These are phyloP conservation scores for Lepilemur septentrionalis DNA, from an alignment of 2,797 vertebrate genomes.

Conservation along the genomic window DNA sequence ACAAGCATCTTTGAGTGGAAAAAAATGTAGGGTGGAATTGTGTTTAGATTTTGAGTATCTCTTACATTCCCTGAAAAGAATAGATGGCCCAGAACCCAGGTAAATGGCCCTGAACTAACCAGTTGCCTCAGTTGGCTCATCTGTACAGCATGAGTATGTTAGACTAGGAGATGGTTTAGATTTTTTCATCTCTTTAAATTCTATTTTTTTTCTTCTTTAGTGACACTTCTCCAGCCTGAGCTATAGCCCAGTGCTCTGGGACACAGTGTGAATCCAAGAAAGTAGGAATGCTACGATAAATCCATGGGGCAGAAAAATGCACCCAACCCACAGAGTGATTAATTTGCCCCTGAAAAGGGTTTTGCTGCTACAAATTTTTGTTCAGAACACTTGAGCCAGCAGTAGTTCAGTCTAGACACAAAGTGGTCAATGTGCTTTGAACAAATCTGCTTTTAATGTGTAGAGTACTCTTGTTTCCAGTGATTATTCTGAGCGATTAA, in stretches of 20 bases:
- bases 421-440: conserved; percentile 57
- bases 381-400: conserved; percentile 50
- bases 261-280: neutral
- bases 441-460: conserved; percentile 71
- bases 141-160: neutral
- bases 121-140: neutral
- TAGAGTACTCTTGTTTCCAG: conserved; percentile 65
- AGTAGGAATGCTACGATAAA: neutral
- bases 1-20: neutral
- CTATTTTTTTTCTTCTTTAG: neutral
- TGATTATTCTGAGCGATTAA: conserved; percentile 69
- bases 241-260: neutral
- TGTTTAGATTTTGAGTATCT: conserved; percentile 23
- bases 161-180: neutral
- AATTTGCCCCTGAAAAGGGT: conserved; percentile 8
- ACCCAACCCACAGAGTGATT: conserved; percentile 11
- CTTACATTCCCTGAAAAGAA: neutral
- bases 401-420: conserved; percentile 65
- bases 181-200: neutral
- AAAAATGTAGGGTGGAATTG: neutral
- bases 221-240: neutral
- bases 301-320: neutral
- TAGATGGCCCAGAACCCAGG: neutral
- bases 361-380: conserved; percentile 43
- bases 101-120: neutral